A percentile compares a stretch with the other conserved stretches of the same genome.
Evolutionary conservation across 2,888 invertebrate genomes (phyloP).

Genomic region (Eupithecia inturbata): DNA sequence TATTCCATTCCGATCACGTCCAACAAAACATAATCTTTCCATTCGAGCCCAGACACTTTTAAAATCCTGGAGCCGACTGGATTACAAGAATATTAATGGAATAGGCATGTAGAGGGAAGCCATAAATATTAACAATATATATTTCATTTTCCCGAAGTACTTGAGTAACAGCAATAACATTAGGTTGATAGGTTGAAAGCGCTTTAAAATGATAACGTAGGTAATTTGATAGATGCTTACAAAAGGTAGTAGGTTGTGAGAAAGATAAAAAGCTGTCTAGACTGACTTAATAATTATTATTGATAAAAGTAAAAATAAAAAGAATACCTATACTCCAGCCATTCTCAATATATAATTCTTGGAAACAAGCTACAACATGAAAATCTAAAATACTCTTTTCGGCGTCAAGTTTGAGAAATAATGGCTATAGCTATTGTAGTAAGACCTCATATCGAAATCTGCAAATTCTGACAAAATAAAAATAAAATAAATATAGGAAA

Average conservation of each 20-base stretch:
- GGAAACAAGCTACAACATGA: too few relatives aligned
- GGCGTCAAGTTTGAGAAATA: too few relatives aligned
- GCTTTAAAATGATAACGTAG: neutral
- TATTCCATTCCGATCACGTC: slow-evolving; percentile 33
- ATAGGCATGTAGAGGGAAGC: slow-evolving; percentile 22
- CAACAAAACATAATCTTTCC: slow-evolving; percentile 34
- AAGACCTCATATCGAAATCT: too few relatives aligned
- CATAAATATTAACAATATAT: slow-evolving; percentile 25
- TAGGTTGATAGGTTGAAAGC: neutral
- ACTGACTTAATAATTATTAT: neutral
- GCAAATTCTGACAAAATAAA: too few relatives aligned
- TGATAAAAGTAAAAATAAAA: neutral
- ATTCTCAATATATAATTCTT: too few relatives aligned
- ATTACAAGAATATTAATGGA: slow-evolving; percentile 30
- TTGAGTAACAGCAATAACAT: neutral
- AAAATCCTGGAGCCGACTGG: slow-evolving; percentile 26
- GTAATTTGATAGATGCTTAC: neutral
- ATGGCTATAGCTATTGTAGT: too few relatives aligned
- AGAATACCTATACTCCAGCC: neutral
- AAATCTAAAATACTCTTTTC: too few relatives aligned
- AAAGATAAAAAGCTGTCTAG: neutral
- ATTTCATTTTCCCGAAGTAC: neutral
- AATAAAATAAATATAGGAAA: too few relatives aligned
- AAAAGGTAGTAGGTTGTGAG: neutral
- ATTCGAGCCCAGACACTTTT: slow-evolving; percentile 27